Conservation (phyloP, 2,888 invertebrate species). For the Monochamus alternatus region DNA sequence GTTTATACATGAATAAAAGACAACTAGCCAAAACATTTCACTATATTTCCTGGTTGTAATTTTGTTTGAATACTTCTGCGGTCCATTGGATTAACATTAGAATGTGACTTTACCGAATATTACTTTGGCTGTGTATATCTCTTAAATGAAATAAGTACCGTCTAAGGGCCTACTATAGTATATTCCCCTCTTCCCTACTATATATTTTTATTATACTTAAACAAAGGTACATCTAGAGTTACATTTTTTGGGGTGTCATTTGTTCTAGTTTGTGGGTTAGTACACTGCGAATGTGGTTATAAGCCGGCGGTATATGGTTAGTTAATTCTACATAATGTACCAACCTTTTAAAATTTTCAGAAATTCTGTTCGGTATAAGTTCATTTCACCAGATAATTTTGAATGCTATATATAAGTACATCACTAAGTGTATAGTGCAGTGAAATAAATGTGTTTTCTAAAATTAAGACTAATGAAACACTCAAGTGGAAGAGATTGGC, state of each 20-base stretch:
- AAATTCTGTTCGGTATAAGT: too few species aligned
- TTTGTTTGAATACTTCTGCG: not conserved
- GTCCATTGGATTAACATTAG: slow-evolving; percentile 9
- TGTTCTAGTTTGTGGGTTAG: slow-evolving; percentile 56
- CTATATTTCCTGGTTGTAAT: not conserved
- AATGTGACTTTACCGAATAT: slow-evolving; percentile 19
- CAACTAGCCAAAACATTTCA: slow-evolving; percentile 63
- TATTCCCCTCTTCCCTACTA: slow-evolving; percentile 55
- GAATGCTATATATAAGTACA: not conserved
- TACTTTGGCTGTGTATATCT: slow-evolving; percentile 3
- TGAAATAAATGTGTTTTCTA: not conserved
- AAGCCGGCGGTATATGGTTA: not conserved
- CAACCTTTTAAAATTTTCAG: not conserved
- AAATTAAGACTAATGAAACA: not conserved
- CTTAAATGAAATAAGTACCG: slow-evolving; percentile 44
- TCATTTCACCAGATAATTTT: not conserved
- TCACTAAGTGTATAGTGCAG: not conserved
- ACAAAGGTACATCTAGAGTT: slow-evolving; percentile 45
- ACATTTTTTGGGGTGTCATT: slow-evolving; percentile 58
- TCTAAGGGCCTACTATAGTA: slow-evolving; percentile 44
- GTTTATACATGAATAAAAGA: slow-evolving; percentile 56
- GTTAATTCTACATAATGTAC: not conserved
- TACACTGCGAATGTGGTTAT: slow-evolving; percentile 40
- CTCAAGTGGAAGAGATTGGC: slow-evolving; percentile 11
- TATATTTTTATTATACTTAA: slow-evolving; percentile 41